These are phyloP conservation scores for Sturnira hondurensis DNA, from an alignment of 2,113 vertebrate species.

Conservation along the genomic window DNA sequence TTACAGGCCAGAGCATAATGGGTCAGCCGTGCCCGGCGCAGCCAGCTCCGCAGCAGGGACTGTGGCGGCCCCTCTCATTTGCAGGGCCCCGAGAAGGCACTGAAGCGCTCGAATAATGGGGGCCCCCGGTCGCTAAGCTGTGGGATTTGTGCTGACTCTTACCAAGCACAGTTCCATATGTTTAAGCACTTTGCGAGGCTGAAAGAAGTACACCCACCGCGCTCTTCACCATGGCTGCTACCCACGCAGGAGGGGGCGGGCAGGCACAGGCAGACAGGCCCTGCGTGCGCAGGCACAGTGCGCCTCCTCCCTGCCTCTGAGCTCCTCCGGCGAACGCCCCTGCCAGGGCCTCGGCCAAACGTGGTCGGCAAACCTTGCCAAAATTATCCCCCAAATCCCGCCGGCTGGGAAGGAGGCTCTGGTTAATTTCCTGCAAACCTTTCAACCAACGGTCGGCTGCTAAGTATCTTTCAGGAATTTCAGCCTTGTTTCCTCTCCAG, in stretches of 20 bases:
- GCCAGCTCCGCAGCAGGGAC: slow-evolving; percentile 22
- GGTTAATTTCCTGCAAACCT: neutral
- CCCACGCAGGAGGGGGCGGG: slow-evolving; percentile 75
- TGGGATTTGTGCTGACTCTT: slow-evolving; percentile 71
- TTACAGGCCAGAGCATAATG: neutral
- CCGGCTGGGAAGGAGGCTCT: neutral
- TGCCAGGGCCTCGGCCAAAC: neutral
- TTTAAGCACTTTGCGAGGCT: slow-evolving; percentile 50
- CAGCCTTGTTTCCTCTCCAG: neutral
- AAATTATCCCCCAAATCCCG: neutral
- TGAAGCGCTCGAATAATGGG: slow-evolving; percentile 2
- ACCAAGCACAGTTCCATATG: slow-evolving; percentile 75
- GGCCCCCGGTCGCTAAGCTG: neutral
- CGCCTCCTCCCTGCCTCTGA: neutral
- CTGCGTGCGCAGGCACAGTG: neutral
- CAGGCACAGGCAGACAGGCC: neutral
- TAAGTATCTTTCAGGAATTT: slow-evolving; percentile 19
- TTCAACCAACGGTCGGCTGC: neutral
- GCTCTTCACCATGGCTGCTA: slow-evolving; percentile 78
- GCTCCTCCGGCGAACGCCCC: neutral
- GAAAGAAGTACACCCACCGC: slow-evolving; percentile 79
- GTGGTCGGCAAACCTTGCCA: neutral
- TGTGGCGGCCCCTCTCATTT: neutral
- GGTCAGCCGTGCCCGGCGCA: neutral
- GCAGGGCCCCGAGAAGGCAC: neutral